Evolutionary conservation across 2,888 invertebrate species (phyloP), one percentile per base, ranked within the genome.

Genomic region (Coelinius sp.): DNA sequence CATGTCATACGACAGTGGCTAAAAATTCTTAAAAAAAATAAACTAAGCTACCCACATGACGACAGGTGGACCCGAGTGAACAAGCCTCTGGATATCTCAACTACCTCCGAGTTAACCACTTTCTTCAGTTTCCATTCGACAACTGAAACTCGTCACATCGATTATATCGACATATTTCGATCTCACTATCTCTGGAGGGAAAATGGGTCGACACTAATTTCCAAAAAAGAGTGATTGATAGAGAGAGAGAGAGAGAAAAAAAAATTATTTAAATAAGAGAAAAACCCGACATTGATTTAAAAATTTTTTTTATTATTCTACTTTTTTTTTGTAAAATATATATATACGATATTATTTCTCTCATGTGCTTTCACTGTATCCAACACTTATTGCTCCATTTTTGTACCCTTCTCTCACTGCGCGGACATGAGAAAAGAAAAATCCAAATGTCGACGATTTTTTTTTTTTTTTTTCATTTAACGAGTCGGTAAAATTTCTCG

Each of bases 301-400:
- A 4, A n/a, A 41, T 41, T 2, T 10, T 38, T 38, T 38, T 38
- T 41, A n/a, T n/a, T n/a, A n/a, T 64, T 70, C 41, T 52, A 52
- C 31, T n/a, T 35, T 70, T 64, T 53, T 64, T 52, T 64, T 38
- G 35, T 24, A 63, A 62, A 52, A 64, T 27, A 35, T 64, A 38
- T 31, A 38, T 64, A 31, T 27, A 22, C 41, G 31, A 66, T 27
- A 31, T 25, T 14, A 59, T 17, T 66, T 44, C 41, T 68, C 71
- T 71, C 44, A 67, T 71, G 67, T 59, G 71, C 71, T 71, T 71
- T 71, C 71, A 71, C 71, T 59, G 59, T 66, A 20, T 62, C 52
- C 59, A 59, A 66, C 65, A 66, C 35, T 35, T 62, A 67, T 62
- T 71, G 71, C 71, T 71, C 71, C 71, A 71, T 71, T 62, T 71